phyloP scores from a whole-genome alignment of 1,140 invertebrate species.

The Galleria mellonella region DNA sequence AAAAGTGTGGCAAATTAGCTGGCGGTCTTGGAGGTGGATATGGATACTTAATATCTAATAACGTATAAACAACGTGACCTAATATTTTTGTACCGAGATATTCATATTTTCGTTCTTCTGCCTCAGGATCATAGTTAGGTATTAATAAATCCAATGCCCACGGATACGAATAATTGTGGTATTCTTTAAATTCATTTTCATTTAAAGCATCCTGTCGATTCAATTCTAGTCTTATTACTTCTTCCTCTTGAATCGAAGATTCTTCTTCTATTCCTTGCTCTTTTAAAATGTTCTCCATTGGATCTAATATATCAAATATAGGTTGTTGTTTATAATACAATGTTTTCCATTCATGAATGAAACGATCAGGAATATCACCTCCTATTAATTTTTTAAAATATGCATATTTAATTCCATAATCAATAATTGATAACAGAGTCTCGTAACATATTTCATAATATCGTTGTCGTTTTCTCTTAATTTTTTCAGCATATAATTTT shows the following conservation, averaged over 20 bases:
- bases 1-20: constrained; percentile 54
- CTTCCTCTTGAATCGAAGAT: constrained; percentile 28
- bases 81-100: constrained; percentile 65
- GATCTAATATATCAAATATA: constrained; percentile 64
- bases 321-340: constrained; percentile 72
- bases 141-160: constrained; percentile 56
- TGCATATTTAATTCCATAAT: constrained; percentile 68
- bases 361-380: constrained; percentile 54
- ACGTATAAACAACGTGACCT: constrained; percentile 74
- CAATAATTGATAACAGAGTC: constrained; percentile 68
- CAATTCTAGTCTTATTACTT: constrained; percentile 47
- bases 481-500: constrained; percentile 67
- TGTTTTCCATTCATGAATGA: constrained; percentile 72
- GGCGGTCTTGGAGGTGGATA: constrained; percentile 39
- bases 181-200: constrained; percentile 57
- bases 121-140: constrained; percentile 53
- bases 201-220: constrained; percentile 54
- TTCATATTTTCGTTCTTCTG: constrained; percentile 59
- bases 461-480: constrained; percentile 55
- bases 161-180: constrained; percentile 53
- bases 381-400: constrained; percentile 66
- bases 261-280: constrained; percentile 34
- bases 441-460: constrained; percentile 69
- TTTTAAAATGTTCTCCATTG: constrained; percentile 50
- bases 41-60: constrained; percentile 75